Conservation (phyloP, 2,888 invertebrate species). For the Xanthia icteritia region DNA sequence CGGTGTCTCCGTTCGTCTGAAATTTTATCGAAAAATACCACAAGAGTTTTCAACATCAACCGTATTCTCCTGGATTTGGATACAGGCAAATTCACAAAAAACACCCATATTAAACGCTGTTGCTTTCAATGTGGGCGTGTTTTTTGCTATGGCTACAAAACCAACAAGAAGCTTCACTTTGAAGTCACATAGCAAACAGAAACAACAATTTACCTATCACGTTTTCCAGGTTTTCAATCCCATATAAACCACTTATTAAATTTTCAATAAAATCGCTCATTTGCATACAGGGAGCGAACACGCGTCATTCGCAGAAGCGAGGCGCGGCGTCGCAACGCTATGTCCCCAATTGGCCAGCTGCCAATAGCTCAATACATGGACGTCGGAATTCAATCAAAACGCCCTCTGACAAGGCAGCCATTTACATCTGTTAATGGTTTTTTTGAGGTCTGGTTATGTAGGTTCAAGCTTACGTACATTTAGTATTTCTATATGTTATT, state of each 20-base stretch:
- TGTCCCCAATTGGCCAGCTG: slow-evolving; percentile 62
- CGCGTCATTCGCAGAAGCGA: slow-evolving; percentile 61
- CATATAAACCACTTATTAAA: slow-evolving; percentile 63
- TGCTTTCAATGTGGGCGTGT: too few species aligned
- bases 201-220: slow-evolving; percentile 46
- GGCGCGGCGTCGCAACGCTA: slow-evolving; percentile 46
- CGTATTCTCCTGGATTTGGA: neutral
- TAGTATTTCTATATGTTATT: too few species aligned
- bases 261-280: slow-evolving; percentile 65
- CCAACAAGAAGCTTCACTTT: slow-evolving; percentile 6
- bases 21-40: neutral
- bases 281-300: slow-evolving; percentile 60
- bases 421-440: slow-evolving; percentile 64
- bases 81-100: neutral
- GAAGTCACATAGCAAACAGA: slow-evolving; percentile 15
- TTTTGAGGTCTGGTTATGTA: slow-evolving; percentile 43
- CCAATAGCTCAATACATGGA: slow-evolving; percentile 63
- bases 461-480: neutral
- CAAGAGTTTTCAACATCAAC: neutral
- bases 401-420: slow-evolving; percentile 41
- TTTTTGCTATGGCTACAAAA: neutral
- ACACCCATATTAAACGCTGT: neutral
- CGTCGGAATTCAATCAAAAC: slow-evolving; percentile 68
- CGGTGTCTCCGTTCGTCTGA: neutral
- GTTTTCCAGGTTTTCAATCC: slow-evolving; percentile 48